Evolutionary conservation across 2,113 vertebrate species (phyloP).

Genomic region (Corapipo altera): DNA sequence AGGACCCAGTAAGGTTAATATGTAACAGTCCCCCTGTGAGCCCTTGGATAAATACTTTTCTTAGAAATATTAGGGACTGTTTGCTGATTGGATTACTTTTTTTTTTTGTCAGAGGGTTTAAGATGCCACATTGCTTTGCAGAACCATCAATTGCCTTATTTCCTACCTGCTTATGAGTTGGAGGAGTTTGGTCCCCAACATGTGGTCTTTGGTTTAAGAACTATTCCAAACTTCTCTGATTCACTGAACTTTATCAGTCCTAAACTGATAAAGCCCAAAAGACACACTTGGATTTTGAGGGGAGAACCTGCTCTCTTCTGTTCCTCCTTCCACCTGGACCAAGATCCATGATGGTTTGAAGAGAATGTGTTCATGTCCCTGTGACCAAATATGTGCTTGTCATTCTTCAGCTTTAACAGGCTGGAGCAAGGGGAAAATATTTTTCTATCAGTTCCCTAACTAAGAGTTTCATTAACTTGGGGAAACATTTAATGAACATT

Average conservation of each 20-base stretch:
- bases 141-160: background rate
- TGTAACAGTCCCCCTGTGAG: background rate
- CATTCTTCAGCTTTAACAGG: background rate
- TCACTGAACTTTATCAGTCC: background rate
- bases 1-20: background rate
- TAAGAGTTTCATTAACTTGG: background rate
- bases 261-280: background rate
- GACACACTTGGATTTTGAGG: background rate
- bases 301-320: background rate
- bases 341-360: background rate
- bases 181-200: background rate
- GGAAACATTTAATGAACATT: slow-evolving; percentile 4
- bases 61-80: background rate
- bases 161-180: background rate
- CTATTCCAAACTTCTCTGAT: background rate
- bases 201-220: background rate
- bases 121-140: background rate
- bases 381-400: background rate
- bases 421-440: background rate
- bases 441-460: background rate
- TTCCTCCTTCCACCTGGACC: background rate
- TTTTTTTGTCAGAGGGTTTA: background rate
- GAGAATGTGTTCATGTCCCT: background rate
- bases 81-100: background rate
- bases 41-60: background rate